Percentiles rank a stretch among this genome's conserved stretches.
phyloP scores from a whole-genome alignment of 2,888 invertebrate species.

The Pegoplata infirma region DNA sequence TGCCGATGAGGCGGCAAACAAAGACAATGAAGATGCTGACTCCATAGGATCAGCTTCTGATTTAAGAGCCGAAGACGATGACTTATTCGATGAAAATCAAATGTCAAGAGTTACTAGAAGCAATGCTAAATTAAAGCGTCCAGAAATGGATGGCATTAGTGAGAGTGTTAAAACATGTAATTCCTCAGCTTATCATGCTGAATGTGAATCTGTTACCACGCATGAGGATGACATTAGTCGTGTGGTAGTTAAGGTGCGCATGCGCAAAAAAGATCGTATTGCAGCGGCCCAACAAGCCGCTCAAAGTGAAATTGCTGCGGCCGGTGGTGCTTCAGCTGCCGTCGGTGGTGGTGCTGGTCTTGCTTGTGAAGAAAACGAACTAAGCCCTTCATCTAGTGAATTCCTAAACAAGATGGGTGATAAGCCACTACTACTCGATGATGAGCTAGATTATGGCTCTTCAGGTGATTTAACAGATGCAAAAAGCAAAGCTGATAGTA shows the following conservation, averaged over 20 bases:
- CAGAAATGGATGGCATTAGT: slow-evolving; percentile 80
- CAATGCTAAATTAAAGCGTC: slow-evolving; percentile 72
- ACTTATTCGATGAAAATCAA: slow-evolving; percentile 78
- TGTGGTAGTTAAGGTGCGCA: slow-evolving; percentile 79
- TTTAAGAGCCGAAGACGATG: slow-evolving; percentile 80
- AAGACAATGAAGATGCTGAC: slow-evolving; percentile 81
- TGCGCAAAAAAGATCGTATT: slow-evolving; percentile 78
- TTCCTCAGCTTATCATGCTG: slow-evolving; percentile 85
- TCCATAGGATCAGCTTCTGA: slow-evolving; percentile 87
- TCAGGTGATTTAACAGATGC: slow-evolving; percentile 70
- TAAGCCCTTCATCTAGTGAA: slow-evolving; percentile 79
- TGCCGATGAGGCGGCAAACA: slow-evolving; percentile 64
- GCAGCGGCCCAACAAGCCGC: slow-evolving; percentile 64
- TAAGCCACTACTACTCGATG: slow-evolving; percentile 86
- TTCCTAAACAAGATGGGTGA: slow-evolving; percentile 88
- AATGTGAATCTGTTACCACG: slow-evolving; percentile 84
- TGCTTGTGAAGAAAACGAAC: slow-evolving; percentile 79
- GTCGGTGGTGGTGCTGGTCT: slow-evolving; percentile 43
- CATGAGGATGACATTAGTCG: slow-evolving; percentile 81
- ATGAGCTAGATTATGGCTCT: slow-evolving; percentile 85
- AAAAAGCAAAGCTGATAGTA: slow-evolving; percentile 47
- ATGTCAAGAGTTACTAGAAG: slow-evolving; percentile 66
- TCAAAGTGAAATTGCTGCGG: slow-evolving; percentile 3
- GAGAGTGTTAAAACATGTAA: slow-evolving; percentile 84
- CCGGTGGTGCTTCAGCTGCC: slow-evolving; percentile 58